phyloP scores from a whole-genome alignment of 2,888 invertebrate species.

The Cheilosia scutellata region DNA sequence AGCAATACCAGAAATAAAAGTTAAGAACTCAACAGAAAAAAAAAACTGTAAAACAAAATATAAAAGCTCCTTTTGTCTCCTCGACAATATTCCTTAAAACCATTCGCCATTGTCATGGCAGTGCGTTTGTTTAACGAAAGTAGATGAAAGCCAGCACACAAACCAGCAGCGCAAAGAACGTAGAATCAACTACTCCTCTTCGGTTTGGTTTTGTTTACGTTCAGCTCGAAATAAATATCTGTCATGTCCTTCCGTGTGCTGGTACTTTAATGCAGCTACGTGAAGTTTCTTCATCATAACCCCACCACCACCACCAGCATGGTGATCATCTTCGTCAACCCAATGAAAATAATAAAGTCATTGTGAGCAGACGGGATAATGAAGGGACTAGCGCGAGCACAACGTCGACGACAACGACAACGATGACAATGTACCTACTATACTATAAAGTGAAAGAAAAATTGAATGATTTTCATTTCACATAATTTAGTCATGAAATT shows the following conservation, averaged over 20 bases:
- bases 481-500: constrained; percentile 68
- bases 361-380: constrained; percentile 21
- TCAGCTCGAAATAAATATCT: constrained; percentile 71
- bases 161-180: constrained; percentile 14
- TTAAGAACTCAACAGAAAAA: constrained; percentile 6
- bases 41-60: background rate
- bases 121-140: constrained; percentile 63
- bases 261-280: constrained; percentile 54
- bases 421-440: constrained; percentile 1
- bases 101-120: constrained; percentile 62
- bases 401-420: background rate
- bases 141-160: constrained; percentile 38
- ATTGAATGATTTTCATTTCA: constrained; percentile 63
- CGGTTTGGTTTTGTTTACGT: constrained; percentile 69
- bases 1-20: constrained; percentile 51
- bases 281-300: constrained; percentile 3
- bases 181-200: constrained; percentile 56
- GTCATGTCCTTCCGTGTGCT: constrained; percentile 70
- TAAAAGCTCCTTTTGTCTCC: constrained; percentile 71
- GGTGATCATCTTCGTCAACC: background rate
- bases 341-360: constrained; percentile 60
- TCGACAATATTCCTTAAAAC: constrained; percentile 72
- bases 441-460: constrained; percentile 41
- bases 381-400: background rate
- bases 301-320: background rate